phyloP scores from a whole-genome alignment of 1,140 invertebrate species.

The Sycobia sp. region DNA sequence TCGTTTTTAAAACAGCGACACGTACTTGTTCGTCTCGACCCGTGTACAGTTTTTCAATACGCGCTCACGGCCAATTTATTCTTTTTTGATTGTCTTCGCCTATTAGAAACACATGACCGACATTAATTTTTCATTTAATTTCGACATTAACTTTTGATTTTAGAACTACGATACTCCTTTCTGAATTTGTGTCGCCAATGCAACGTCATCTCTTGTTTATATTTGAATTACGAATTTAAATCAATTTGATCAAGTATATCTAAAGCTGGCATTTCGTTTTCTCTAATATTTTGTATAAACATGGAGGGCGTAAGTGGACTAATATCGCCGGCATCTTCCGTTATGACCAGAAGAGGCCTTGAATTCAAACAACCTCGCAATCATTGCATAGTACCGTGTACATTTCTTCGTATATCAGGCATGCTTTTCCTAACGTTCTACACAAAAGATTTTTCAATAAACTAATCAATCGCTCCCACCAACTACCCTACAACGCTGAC shows the following conservation, averaged over 20 bases:
- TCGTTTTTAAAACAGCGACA: background rate
- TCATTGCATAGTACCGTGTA: slow-evolving; percentile 44
- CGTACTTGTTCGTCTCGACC: background rate
- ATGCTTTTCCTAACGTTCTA: slow-evolving; percentile 40
- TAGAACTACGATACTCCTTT: slow-evolving; percentile 32
- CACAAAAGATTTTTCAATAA: slow-evolving; percentile 39
- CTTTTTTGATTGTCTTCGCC: slow-evolving; percentile 11
- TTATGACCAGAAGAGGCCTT: slow-evolving; percentile 49
- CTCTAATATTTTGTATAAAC: slow-evolving; percentile 39
- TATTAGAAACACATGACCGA: slow-evolving; percentile 5
- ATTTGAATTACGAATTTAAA: slow-evolving; percentile 13
- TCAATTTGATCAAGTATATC: slow-evolving; percentile 19
- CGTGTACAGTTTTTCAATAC: background rate
- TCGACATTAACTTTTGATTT: background rate
- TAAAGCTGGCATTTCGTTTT: slow-evolving; percentile 35
- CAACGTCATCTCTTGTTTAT: slow-evolving; percentile 30
- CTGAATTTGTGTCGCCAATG: slow-evolving; percentile 32
- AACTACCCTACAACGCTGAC: slow-evolving; percentile 32
- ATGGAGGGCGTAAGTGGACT: slow-evolving; percentile 29
- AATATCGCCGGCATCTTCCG: slow-evolving; percentile 40
- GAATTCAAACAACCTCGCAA: slow-evolving; percentile 45
- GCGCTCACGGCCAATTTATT: slow-evolving; percentile 1
- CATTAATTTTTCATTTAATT: background rate
- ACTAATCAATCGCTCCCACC: slow-evolving; percentile 48
- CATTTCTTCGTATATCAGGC: background rate